A percentile compares a stretch with the other conserved stretches of the same genome.
These are phyloP conservation scores for Rhynchopsitta pachyrhyncha DNA, from an alignment of 2,113 vertebrate species.

Conservation along the genomic window DNA sequence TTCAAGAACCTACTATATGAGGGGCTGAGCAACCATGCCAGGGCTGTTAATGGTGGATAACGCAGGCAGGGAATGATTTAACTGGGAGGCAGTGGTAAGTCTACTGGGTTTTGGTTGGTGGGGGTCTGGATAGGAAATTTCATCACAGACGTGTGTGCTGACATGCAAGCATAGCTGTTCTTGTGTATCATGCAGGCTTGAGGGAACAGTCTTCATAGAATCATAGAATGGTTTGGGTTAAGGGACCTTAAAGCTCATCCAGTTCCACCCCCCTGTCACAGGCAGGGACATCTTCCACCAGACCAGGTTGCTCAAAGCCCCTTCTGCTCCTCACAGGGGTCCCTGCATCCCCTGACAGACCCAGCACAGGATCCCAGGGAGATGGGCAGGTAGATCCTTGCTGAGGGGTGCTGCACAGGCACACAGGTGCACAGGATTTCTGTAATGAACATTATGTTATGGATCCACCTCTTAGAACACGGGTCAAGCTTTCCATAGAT, in stretches of 20 bases:
- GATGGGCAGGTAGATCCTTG: too few relatives aligned
- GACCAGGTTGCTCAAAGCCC: background rate
- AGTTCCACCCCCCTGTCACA: background rate
- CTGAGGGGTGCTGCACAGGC: background rate
- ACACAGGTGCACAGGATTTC: accelerated
- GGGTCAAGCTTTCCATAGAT: background rate
- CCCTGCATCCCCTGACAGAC: accelerated
- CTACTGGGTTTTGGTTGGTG: background rate
- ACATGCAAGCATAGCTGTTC: background rate
- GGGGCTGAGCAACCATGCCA: background rate
- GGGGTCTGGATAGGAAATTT: background rate
- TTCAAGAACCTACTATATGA: background rate
- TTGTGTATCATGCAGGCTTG: background rate
- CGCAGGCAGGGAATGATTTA: background rate
- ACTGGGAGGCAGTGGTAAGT: background rate
- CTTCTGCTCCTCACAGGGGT: background rate
- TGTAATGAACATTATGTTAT: background rate
- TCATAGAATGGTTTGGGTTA: background rate
- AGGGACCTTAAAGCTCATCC: background rate
- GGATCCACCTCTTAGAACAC: background rate
- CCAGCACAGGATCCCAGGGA: accelerated
- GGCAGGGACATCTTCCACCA: background rate
- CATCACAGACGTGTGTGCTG: background rate
- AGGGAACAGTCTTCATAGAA: background rate
- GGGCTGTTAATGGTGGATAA: background rate